Evolutionary conservation across 2,888 invertebrate species (phyloP), one percentile per base, ranked within the genome.

Genomic region (Mechanitis messenoides): DNA sequence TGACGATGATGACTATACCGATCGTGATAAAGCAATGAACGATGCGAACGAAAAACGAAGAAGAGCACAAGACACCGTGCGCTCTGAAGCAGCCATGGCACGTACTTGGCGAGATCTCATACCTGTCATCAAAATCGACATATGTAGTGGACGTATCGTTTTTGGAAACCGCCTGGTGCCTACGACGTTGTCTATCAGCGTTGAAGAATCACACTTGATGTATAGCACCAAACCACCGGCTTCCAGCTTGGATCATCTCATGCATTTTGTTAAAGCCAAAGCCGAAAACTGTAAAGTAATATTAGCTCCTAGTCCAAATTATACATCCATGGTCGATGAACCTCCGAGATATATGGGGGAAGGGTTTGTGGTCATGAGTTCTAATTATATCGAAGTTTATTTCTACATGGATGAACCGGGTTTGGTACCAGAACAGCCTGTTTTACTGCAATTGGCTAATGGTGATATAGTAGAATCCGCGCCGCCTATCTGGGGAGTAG

Each of bases 381-480:
- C 98, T 2, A 98, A 98, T 79, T 95, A 95, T 77, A 94, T 98
- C 73, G 97, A 98, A 80, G 91, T 98, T 33, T 98, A 98, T 83
- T 98, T 97, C 84, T 98, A 98, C 77, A 97, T 98, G 95, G 99
- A 99, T 84, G 97, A 98, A 81, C 95, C 98, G 58, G 98, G 98
- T 2, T 83, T 96, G 58, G 98, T 98, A 3, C 97, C 97, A 1
- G 96, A 96, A 75, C 95, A 96, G 76, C 98, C 97, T 0, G 97
- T 97, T 68, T 93, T 96, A 79, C 92, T 97, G 20, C 95, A 95
- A 68, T 81, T 98, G 68, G 97, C 97, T 1, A 97, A 98, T 84
- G 98, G 98, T 1, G 98, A 98, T 80, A 94, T 97, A 63, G 96
- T 97, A 0, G 96, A 97, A 79, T 96, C 96, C 3, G 96, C 97